Percentiles rank a stretch among this genome's conserved stretches.
phyloP scores from a whole-genome alignment of 2,888 invertebrate genomes.

The Camponotus fellah region DNA sequence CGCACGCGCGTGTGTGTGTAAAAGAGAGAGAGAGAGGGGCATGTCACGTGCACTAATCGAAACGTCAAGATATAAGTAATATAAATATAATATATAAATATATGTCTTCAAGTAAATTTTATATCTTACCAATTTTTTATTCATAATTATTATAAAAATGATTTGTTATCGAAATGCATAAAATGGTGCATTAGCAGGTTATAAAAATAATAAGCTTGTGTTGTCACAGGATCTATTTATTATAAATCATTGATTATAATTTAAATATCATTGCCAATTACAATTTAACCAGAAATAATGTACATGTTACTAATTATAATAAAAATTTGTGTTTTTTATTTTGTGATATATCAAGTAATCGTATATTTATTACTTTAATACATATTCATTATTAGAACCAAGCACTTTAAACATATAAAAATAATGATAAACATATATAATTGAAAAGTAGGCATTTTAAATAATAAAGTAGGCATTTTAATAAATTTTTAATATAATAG shows the following conservation, averaged over 20 bases:
- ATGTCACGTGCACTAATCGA: background rate
- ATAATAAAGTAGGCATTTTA: too few relatives aligned
- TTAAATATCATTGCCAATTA: background rate
- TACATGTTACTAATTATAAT: too few relatives aligned
- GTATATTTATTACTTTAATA: too few relatives aligned
- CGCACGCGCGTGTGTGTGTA: background rate
- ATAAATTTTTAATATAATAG: too few relatives aligned
- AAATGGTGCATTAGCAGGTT: background rate
- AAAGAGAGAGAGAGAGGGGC: too few relatives aligned
- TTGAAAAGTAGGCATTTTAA: too few relatives aligned
- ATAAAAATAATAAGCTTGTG: background rate
- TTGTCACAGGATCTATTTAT: background rate
- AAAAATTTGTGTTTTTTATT: too few relatives aligned
- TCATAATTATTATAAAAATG: background rate
- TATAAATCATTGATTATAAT: conserved; percentile 7
- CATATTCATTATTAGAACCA: too few relatives aligned
- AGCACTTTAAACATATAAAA: too few relatives aligned
- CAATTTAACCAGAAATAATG: background rate
- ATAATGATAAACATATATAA: too few relatives aligned
- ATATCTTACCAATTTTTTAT: background rate
- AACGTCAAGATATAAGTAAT: background rate
- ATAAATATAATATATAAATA: background rate
- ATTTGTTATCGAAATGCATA: background rate
- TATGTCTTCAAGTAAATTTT: background rate
- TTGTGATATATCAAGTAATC: too few relatives aligned